Evolutionary conservation across 2,888 invertebrate genomes (phyloP).

Genomic region (Ernsta delagoae): DNA sequence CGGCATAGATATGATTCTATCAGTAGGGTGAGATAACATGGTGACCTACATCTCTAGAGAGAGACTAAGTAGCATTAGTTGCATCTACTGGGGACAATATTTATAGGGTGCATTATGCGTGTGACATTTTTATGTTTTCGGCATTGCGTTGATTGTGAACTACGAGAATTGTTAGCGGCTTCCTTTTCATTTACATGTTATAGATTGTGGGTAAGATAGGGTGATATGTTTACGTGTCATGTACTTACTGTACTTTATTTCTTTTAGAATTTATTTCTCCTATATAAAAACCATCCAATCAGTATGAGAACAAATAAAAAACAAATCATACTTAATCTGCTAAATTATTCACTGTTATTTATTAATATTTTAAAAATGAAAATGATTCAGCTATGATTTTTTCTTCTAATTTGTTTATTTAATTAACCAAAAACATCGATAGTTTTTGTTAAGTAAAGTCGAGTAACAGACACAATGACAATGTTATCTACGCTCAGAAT

Average conservation of each 20-base stretch:
- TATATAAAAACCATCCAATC: no score
- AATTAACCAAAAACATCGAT: no score
- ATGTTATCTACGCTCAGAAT: not conserved
- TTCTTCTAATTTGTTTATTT: no score
- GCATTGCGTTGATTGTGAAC: constrained; percentile 65
- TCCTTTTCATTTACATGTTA: constrained; percentile 57
- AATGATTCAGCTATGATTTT: not conserved
- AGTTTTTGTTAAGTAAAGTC: no score
- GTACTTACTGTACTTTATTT: no score
- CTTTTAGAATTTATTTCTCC: no score
- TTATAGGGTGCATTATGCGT: constrained; percentile 82
- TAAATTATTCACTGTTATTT: no score
- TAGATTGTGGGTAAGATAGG: constrained; percentile 24
- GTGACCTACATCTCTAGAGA: constrained; percentile 83
- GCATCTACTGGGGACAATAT: constrained; percentile 78
- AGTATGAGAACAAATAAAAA: no score
- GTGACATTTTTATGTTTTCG: constrained; percentile 82
- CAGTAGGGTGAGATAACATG: constrained; percentile 57
- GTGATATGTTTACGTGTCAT: no score
- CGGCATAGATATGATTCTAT: constrained; percentile 51
- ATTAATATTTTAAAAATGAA: not conserved
- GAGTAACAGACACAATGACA: no score
- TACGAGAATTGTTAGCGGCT: constrained; percentile 41
- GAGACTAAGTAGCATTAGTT: constrained; percentile 72
- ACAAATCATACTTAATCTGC: no score